A percentile compares a stretch with the other conserved stretches of the same genome.
Conservation (phyloP, 2,797 vertebrate species). For the Channa striata region DNA sequence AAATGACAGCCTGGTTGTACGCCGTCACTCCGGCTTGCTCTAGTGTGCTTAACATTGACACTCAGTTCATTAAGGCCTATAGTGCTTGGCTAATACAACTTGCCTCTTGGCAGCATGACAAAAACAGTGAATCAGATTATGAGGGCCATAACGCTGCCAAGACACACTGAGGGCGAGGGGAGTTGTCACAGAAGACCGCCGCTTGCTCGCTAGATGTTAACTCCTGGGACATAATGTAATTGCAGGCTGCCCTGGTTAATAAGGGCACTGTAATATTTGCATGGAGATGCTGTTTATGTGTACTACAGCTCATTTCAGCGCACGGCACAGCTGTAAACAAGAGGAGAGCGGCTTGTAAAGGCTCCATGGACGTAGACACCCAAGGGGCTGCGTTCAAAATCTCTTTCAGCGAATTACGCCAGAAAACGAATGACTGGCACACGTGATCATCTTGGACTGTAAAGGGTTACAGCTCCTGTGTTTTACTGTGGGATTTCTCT, state of each 20-base stretch:
- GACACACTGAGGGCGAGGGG: conserved; percentile 65
- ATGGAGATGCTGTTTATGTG: conserved; percentile 68
- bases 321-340: conserved; percentile 68
- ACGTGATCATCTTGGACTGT: conserved; percentile 58
- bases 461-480: conserved; percentile 64
- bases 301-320: conserved; percentile 56
- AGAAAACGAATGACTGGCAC: conserved; percentile 56
- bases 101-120: conserved; percentile 80
- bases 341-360: conserved; percentile 61
- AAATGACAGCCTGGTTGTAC: conserved; percentile 59
- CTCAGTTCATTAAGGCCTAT: conserved; percentile 78
- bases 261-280: conserved; percentile 75
- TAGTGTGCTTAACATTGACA: conserved; percentile 73
- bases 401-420: conserved; percentile 63
- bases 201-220: conserved; percentile 60
- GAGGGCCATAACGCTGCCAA: conserved; percentile 72
- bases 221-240: conserved; percentile 71
- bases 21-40: conserved; percentile 63
- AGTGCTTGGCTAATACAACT: conserved; percentile 69
- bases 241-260: conserved; percentile 69
- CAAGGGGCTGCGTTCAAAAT: conserved; percentile 55
- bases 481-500: conserved; percentile 70
- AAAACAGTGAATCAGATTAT: conserved; percentile 82
- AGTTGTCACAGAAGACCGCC: conserved; percentile 62
- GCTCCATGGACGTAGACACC: conserved; percentile 35